A percentile compares a stretch with the other conserved stretches of the same genome.
These are phyloP conservation scores for Lissonota sp. DNA, from an alignment of 2,888 invertebrate species.

Conservation along the genomic window DNA sequence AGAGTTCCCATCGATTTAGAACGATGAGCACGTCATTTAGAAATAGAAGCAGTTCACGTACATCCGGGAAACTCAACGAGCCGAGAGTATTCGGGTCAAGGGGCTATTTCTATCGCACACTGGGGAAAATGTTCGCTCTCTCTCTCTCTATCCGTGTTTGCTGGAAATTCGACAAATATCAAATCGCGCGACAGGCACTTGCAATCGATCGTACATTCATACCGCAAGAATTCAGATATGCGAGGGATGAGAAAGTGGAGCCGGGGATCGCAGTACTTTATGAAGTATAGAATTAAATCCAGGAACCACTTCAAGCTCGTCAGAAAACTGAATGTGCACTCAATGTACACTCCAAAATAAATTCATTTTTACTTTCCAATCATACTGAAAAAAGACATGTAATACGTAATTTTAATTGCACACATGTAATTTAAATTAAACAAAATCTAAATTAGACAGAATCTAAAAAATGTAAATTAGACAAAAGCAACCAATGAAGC, in stretches of 20 bases:
- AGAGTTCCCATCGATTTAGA: not conserved
- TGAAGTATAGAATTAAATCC: not conserved
- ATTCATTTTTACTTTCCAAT: too few species aligned
- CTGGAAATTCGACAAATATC: slow-evolving; percentile 45
- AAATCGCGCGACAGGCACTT: slow-evolving; percentile 39
- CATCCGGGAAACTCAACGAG: not conserved
- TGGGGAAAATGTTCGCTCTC: slow-evolving; percentile 15
- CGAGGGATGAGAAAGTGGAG: too few species aligned
- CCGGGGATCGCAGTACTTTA: too few species aligned
- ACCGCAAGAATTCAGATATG: slow-evolving; percentile 9
- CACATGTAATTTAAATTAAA: too few species aligned
- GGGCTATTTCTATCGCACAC: slow-evolving; percentile 35
- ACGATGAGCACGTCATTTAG: slow-evolving; percentile 4
- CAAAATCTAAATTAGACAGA: too few species aligned
- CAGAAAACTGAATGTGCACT: too few species aligned
- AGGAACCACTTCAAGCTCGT: slow-evolving; percentile 5
- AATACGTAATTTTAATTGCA: too few species aligned
- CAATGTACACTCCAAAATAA: too few species aligned
- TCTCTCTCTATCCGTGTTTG: not conserved
- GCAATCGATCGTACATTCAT: slow-evolving; percentile 53
- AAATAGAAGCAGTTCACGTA: slow-evolving; percentile 1
- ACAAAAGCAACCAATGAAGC: too few species aligned
- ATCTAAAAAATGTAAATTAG: too few species aligned
- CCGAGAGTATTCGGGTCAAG: slow-evolving; percentile 40
- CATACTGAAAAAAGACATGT: too few species aligned